Percentiles rank a stretch among this genome's conserved stretches.
Evolutionary conservation across 2,888 invertebrate species (phyloP).

Genomic region (Epiblema foenella): DNA sequence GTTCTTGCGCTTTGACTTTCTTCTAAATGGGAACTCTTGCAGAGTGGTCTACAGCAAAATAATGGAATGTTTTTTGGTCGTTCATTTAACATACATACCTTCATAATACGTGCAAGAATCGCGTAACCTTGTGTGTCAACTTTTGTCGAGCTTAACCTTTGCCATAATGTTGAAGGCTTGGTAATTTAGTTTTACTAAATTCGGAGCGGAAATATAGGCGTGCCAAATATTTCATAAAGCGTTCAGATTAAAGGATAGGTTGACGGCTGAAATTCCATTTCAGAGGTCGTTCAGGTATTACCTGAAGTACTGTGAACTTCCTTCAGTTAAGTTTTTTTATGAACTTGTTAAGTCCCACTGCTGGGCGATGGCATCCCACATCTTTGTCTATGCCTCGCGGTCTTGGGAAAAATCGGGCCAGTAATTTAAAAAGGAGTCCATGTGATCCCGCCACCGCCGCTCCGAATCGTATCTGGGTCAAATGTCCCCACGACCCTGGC

Average conservation of each 20-base stretch:
- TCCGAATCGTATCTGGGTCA: too few relatives aligned
- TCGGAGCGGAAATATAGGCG: slow-evolving; percentile 1
- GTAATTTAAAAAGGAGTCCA: too few relatives aligned
- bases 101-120: too few relatives aligned
- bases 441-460: too few relatives aligned
- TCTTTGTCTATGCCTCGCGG: too few relatives aligned
- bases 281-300: slow-evolving; percentile 3
- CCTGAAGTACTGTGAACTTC: neutral
- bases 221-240: slow-evolving; percentile 20
- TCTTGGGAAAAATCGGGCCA: too few relatives aligned
- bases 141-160: neutral
- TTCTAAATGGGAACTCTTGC: neutral
- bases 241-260: slow-evolving; percentile 7
- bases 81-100: too few relatives aligned
- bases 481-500: too few relatives aligned
- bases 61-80: neutral
- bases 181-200: slow-evolving; percentile 12
- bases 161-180: slow-evolving; percentile 14
- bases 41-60: neutral
- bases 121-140: too few relatives aligned
- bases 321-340: neutral
- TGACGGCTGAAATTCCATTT: slow-evolving; percentile 18
- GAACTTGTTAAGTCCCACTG: too few relatives aligned
- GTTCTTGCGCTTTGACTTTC: neutral
- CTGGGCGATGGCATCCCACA: too few relatives aligned